Base-by-base conservation (phyloP, 30 jellyfish, hydroid and myxozoan genomes). In the Aurelia sp. region DNA sequence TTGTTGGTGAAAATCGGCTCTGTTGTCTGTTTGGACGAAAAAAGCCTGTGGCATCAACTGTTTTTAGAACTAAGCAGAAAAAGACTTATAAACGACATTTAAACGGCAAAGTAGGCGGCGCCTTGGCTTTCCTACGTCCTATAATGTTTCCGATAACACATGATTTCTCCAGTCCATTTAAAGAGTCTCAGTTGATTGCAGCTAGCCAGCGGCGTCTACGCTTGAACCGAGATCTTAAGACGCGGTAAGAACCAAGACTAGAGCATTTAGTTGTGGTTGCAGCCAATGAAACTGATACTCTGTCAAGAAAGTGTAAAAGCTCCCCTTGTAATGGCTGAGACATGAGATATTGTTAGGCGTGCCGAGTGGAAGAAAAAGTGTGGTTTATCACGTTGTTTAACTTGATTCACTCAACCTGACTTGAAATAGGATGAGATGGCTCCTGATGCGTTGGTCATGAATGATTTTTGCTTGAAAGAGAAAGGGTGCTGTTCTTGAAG, bases 91-190 rank as follows among this genome's bases (percentile, higher is more conserved):
- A 44, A 44, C 61, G 61, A 71, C 52, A 71, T 18, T 47, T 41
- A 40, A 71, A 21, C 70, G 86, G 66, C 86, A 76, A 59, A 51
- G 73, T 76, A 63, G 86, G 86, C 62, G 86, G 86, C 73, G 76
- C 73, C 66, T 13, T 9, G 66, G 65, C 66, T 59, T 50, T 76
- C 86, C 86, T 58, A 21, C 31, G 66, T 44, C 53, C 66, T 41
- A 61, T 58, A 53, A 61, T 27, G 86, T 76, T 76, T 76, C 86
- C 76, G 62, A 23, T 76, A 22, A 11, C 86, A 76, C 86, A 51
- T 76, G 63, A 76, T 76, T 53, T 76, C 69, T 76, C 76, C 66
- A 74, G 60, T 62, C 70, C 23, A 71, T 51, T 71, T 74, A 30
- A 15, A 76, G 16, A 62, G 51, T 63, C 63, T 41, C n/a, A 62